Evolutionary conservation across 2,113 vertebrate species (phyloP).

Genomic region (Pycnonotus jocosus): DNA sequence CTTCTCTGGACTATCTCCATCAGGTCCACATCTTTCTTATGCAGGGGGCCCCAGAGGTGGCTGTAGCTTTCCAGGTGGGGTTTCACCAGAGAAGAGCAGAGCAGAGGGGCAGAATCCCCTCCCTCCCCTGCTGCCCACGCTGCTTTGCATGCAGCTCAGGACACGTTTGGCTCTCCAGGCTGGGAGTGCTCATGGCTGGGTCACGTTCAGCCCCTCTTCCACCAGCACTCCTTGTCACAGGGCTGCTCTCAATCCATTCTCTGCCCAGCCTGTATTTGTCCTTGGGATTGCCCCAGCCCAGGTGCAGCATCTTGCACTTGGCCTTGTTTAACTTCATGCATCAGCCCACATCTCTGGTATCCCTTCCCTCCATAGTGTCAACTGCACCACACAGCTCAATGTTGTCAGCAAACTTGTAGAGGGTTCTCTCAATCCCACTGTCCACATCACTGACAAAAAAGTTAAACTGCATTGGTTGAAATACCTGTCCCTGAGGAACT

Average conservation of each 20-base stretch:
- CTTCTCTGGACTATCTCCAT: background rate
- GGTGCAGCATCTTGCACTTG: background rate
- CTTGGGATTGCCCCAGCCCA: background rate
- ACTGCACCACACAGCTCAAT: background rate
- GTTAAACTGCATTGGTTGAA: rapidly evolving
- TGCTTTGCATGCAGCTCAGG: background rate
- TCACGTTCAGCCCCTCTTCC: background rate
- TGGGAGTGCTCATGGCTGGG: rapidly evolving
- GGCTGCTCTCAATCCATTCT: background rate
- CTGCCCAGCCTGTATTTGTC: background rate
- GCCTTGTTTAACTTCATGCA: background rate
- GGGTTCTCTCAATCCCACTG: background rate
- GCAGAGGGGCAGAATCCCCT: background rate
- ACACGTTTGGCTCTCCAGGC: background rate
- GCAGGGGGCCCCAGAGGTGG: background rate
- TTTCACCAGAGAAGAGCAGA: background rate
- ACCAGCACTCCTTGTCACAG: background rate
- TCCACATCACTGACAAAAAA: background rate
- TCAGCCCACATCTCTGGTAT: background rate
- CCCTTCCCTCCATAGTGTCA: background rate
- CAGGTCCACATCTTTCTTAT: background rate
- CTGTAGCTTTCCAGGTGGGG: background rate
- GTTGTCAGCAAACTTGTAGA: background rate
- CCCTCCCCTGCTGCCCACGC: rapidly evolving
- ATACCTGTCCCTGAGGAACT: background rate